Evolutionary conservation across 2,797 vertebrate genomes (phyloP).

Genomic region (Spheniscus humboldti): DNA sequence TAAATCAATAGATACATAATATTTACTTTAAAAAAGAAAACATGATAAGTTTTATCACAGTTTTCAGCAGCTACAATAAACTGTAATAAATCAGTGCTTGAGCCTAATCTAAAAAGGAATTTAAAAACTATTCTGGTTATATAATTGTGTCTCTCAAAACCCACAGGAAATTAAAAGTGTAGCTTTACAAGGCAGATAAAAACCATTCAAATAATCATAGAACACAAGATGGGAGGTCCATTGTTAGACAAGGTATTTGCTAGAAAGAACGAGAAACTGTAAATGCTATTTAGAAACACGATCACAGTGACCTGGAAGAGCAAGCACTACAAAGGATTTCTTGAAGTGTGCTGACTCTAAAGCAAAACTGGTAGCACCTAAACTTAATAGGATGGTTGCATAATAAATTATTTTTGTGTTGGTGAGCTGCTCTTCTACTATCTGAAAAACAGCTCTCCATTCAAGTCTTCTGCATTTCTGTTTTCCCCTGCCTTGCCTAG

Average conservation of each 20-base stretch:
- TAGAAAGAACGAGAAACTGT: background rate
- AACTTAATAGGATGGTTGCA: background rate
- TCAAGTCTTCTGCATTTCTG: background rate
- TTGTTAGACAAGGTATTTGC: background rate
- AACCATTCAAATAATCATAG: background rate
- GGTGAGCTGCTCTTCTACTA: background rate
- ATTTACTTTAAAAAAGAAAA: background rate
- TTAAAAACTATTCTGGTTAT: background rate
- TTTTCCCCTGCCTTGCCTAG: background rate
- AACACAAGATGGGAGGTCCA: background rate
- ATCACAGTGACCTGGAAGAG: background rate
- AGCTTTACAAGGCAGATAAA: background rate
- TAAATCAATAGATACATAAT: background rate
- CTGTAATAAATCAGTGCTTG: background rate
- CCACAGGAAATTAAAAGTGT: slow-evolving; percentile 9
- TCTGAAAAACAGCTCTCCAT: background rate
- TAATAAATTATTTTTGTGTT: background rate
- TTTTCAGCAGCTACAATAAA: background rate
- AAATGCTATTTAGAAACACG: slow-evolving; percentile 13
- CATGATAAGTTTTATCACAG: background rate
- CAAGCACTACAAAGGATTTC: background rate
- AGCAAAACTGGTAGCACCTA: background rate
- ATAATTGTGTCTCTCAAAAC: slow-evolving; percentile 3
- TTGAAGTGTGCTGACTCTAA: background rate
- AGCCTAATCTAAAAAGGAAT: background rate